Percentiles rank a stretch among this genome's conserved stretches.
Conservation (phyloP, 1,140 invertebrate genomes). For the Tenebrio molitor region DNA sequence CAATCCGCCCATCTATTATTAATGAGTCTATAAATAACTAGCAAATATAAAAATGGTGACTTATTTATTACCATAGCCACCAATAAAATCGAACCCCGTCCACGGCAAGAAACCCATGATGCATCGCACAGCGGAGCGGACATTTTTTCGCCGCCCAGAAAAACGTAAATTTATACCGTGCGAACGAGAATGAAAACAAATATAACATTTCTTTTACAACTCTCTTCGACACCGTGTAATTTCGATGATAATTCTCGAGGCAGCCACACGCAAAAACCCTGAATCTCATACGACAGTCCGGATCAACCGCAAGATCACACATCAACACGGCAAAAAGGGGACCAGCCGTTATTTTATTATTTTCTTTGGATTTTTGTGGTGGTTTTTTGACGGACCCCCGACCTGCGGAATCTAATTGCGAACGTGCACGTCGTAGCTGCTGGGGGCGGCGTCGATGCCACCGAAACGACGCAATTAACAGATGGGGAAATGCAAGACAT, state of each 20-base stretch:
- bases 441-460: neutral
- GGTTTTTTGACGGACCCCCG: neutral
- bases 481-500: neutral
- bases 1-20: constrained; percentile 40
- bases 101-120: constrained; percentile 9
- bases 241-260: constrained; percentile 51
- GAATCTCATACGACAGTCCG: constrained; percentile 32
- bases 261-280: constrained; percentile 17
- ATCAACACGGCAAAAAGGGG: constrained; percentile 30
- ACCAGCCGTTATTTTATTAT: neutral
- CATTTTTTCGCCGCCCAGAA: constrained; percentile 37
- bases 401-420: neutral
- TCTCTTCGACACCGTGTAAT: constrained; percentile 53
- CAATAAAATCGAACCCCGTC: constrained; percentile 42
- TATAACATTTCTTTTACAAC: constrained; percentile 55
- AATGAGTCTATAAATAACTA: constrained; percentile 36
- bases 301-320: constrained; percentile 38
- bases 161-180: constrained; percentile 55
- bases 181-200: constrained; percentile 56
- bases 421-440: neutral
- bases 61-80: constrained; percentile 43
- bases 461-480: neutral
- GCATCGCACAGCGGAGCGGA: constrained; percentile 3
- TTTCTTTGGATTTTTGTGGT: constrained; percentile 9
- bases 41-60: constrained; percentile 43